These are phyloP conservation scores for Pogonocherus hispidulus DNA, from an alignment of 2,888 invertebrate species.

Conservation along the genomic window DNA sequence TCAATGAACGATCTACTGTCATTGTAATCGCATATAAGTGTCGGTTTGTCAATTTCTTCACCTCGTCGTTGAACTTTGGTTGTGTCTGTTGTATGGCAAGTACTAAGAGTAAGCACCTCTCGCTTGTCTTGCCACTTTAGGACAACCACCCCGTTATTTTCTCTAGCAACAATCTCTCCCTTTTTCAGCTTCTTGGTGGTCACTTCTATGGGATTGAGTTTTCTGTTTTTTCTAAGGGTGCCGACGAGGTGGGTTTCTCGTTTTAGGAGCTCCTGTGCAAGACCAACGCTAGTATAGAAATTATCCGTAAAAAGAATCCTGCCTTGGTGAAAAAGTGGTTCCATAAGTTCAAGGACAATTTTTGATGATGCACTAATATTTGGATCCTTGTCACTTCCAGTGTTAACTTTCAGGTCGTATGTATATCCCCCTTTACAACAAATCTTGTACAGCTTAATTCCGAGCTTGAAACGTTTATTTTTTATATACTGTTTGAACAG, in stretches of 20 bases:
- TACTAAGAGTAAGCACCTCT: neutral
- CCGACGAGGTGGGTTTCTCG: constrained; percentile 40
- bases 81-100: neutral
- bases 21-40: constrained; percentile 38
- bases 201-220: constrained; percentile 34
- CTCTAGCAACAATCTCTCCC: neutral
- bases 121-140: constrained; percentile 2
- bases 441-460: constrained; percentile 36
- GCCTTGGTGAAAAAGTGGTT: constrained; percentile 25
- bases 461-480: constrained; percentile 38
- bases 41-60: constrained; percentile 36
- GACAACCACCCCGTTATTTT: neutral
- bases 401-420: constrained; percentile 33
- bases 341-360: constrained; percentile 25
- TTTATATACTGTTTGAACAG: constrained; percentile 36
- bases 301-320: constrained; percentile 36
- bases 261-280: constrained; percentile 37
- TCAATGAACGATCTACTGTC: constrained; percentile 38
- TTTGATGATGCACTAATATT: constrained; percentile 27
- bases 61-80: constrained; percentile 36
- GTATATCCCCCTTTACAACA: constrained; percentile 37
- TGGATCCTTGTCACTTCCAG: constrained; percentile 28
- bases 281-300: constrained; percentile 38
- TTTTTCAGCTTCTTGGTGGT: constrained; percentile 30
- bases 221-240: constrained; percentile 39